A percentile compares a stretch with the other conserved stretches of the same genome.
Evolutionary conservation across 2,113 vertebrate species (phyloP).

Genomic region (Mustela lutreola): DNA sequence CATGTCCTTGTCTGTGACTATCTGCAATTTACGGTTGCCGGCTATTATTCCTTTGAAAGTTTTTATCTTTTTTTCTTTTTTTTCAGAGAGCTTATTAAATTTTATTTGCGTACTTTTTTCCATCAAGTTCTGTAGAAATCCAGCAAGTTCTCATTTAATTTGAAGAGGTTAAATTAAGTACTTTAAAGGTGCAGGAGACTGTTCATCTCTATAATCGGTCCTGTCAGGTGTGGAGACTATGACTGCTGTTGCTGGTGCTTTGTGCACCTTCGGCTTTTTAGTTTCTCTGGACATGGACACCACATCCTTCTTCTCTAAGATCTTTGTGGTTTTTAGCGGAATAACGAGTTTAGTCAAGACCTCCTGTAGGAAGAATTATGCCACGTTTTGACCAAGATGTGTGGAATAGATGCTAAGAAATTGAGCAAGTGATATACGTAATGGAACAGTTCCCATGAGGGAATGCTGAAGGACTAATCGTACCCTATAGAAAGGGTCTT

Average conservation of each 20-base stretch:
- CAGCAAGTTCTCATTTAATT: neutral
- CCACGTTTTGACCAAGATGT: neutral
- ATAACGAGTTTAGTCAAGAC: neutral
- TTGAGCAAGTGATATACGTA: accelerated
- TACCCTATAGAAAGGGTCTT: too few species aligned
- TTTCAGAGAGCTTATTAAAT: neutral
- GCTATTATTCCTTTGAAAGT: neutral
- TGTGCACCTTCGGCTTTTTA: accelerated
- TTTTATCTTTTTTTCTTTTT: neutral
- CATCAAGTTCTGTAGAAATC: neutral
- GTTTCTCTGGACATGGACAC: accelerated
- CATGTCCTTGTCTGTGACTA: accelerated
- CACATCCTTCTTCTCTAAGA: neutral
- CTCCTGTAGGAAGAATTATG: too few species aligned
- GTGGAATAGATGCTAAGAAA: neutral
- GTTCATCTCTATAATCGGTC: too few species aligned
- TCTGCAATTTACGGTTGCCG: accelerated
- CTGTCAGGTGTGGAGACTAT: accelerated
- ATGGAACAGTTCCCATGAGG: accelerated
- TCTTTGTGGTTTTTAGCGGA: neutral
- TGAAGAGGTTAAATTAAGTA: neutral
- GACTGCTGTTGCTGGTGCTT: accelerated
- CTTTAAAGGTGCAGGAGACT: neutral
- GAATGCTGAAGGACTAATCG: accelerated
- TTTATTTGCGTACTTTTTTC: neutral